Base-by-base conservation (phyloP, 2,113 vertebrate genomes). In the Aptenodytes forsteri region DNA sequence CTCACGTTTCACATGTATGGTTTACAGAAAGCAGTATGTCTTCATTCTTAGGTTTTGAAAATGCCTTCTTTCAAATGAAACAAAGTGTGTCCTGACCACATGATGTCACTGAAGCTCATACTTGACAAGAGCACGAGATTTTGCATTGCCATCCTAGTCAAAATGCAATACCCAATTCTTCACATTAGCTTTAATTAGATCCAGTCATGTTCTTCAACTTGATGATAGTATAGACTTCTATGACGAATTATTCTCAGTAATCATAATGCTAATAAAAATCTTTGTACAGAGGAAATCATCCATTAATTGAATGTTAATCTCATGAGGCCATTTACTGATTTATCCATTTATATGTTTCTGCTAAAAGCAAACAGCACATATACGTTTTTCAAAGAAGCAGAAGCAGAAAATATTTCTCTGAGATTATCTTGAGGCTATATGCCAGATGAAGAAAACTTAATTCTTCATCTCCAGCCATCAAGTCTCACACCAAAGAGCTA, bases 51-150 rank as follows among this genome's bases (percentile, higher is more conserved):
- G 49, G 27, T 32, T 83, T 70, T 77, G 54, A 50, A 94, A 83
- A 81, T 22, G 67, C n/a, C 59, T 86, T 88, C 46, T 70, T 72
- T 77, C 46, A 46, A 44, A 38, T 13, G 22, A 55, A 95, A 94
- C 93, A 78, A 92, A 96, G 25, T 96, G 75, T 92, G 71, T 92
- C 93, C 90, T 67, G 92, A 97, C 97, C 96, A 97, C 97, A 97
- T 95, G 97, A 97, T 97, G 97, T 97, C 97, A 97, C 96, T 95
- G 97, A 97, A 97, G 96, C 93, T 95, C 95, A 97, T 92, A 27
- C 75, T 97, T 97, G 82, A 90, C 71, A 83, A 70, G 42, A 92
- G 55, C 50, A 46, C 59, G 75, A 58, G 76, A 94, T 88, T 94
- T 92, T 83, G 71, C 85, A 90, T 94, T 97, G 90, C 85, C 83